Base-by-base conservation (phyloP, 1,140 invertebrate genomes). In the Hyphantria cunea region DNA sequence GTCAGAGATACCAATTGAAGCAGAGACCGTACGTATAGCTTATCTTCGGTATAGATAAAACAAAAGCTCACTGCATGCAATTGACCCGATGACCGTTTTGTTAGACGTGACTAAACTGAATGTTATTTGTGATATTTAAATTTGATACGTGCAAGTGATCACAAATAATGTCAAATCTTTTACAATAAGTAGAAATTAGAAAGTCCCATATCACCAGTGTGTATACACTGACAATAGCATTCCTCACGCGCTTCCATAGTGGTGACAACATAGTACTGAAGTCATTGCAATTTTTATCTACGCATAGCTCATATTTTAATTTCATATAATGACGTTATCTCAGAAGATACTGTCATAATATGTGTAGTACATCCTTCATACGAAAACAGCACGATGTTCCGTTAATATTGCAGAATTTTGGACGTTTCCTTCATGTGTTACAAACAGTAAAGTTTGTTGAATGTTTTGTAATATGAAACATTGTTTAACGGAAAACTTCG, bases 1-100 rank as follows among this genome's bases (percentile, higher is more conserved):
- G 85, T 72, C 86, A 90, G 72, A 75, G 87, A 71, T 90, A 90
- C 76, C 87, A 90, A 76, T 77, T 90, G 69, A 89, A 90, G 72
- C 87, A 90, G 68, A 81, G 80, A 75, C 80, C 77, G 87, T 90
- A 89, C 66, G 84, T 88, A 89, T 81, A 72, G 54, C 31, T 63
- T 73, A 50, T 49, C 55, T 49, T 48, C 45, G 45, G 49, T 45
- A 53, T 45, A 34, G 41, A 37, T 58, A 42, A 64, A 48, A 47
- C 53, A 52, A 48, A 63, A 66, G 66, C 58, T 64, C 61, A 11
- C 5, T 59, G 50, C 44, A 65, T 56, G 34, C 34, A 45, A 10
- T 56, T 70, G 72, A 74, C 68, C 65, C 42, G 44, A 34, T 70
- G 63, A 42, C 62, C 68, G 51, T 49, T 62, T 32, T 66, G n/a